Percentiles rank a stretch among this genome's conserved stretches.
phyloP scores from a whole-genome alignment of 2,797 vertebrate species.

The Setipinna tenuifilis region DNA sequence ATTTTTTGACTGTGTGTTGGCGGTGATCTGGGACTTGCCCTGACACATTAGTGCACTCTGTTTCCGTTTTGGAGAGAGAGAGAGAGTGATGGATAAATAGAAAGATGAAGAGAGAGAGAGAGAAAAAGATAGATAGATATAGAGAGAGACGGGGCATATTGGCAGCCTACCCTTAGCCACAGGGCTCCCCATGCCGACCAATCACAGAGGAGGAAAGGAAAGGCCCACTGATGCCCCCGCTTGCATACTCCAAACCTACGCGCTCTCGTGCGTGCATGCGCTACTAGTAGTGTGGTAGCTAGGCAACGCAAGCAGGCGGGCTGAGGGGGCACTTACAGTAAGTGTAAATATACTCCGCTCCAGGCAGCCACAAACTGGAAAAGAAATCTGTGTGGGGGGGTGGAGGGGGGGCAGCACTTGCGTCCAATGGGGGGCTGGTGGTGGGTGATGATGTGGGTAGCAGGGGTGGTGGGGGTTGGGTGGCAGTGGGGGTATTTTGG shows the following conservation, averaged over 20 bases:
- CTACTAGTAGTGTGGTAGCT: slow-evolving; percentile 49
- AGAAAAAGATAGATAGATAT: too few relatives aligned
- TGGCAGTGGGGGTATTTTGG: slow-evolving; percentile 33
- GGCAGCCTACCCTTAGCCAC: slow-evolving; percentile 19
- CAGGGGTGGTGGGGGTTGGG: background rate
- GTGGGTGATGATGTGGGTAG: background rate
- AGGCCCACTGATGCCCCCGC: slow-evolving; percentile 30
- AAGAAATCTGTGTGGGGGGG: background rate
- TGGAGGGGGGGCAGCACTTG: background rate
- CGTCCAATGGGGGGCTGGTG: background rate
- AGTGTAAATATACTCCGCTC: slow-evolving; percentile 1
- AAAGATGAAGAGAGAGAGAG: too few relatives aligned
- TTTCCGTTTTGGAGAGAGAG: slow-evolving; percentile 50
- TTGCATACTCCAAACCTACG: slow-evolving; percentile 37
- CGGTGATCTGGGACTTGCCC: slow-evolving; percentile 58
- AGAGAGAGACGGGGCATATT: too few relatives aligned
- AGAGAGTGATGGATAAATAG: too few relatives aligned
- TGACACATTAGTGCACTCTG: slow-evolving; percentile 51
- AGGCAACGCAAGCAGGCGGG: slow-evolving; percentile 30
- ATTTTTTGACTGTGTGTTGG: slow-evolving; percentile 53
- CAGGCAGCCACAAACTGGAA: background rate
- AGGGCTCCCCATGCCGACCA: background rate
- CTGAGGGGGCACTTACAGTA: slow-evolving; percentile 35
- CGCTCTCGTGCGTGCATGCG: slow-evolving; percentile 38
- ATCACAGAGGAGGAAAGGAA: background rate